Conservation (phyloP, 2,797 vertebrate genomes). For the Rhinella marina region DNA sequence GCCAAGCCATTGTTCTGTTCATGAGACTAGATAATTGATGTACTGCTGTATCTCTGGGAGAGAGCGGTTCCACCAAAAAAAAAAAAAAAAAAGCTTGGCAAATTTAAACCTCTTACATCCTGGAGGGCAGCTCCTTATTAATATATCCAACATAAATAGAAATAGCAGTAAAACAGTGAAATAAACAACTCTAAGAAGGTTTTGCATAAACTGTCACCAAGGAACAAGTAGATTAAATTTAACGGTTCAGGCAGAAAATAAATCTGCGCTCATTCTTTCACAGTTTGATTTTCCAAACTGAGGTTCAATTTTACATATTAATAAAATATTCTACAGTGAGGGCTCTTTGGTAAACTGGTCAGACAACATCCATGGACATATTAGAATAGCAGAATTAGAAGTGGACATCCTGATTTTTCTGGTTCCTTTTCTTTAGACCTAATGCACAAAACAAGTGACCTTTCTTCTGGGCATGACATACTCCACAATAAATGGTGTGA, state of each 20-base stretch:
- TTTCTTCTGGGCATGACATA: too few relatives aligned
- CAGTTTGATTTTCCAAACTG: constrained; percentile 34
- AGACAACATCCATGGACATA: background rate
- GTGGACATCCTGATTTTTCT: background rate
- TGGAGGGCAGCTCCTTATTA: constrained; percentile 12
- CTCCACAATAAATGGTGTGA: too few relatives aligned
- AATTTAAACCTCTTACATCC: constrained; percentile 27
- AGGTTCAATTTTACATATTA: constrained; percentile 10
- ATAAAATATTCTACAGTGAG: constrained; percentile 3
- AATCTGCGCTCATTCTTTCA: constrained; percentile 42
- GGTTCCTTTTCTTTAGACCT: background rate
- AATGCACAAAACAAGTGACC: background rate
- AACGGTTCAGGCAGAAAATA: constrained; percentile 47
- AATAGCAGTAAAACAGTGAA: constrained; percentile 36
- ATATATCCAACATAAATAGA: constrained; percentile 21
- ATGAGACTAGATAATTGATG: background rate
- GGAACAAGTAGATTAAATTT: constrained; percentile 47
- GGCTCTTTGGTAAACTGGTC: background rate
- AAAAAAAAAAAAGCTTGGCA: background rate
- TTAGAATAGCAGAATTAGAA: background rate
- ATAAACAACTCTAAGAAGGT: constrained; percentile 41
- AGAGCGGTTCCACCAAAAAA: constrained; percentile 6
- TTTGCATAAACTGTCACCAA: constrained; percentile 48
- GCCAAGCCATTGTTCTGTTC: constrained; percentile 29
- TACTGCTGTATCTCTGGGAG: background rate